phyloP scores from a whole-genome alignment of 2,797 vertebrate species.

The Coregonus suidteri region DNA sequence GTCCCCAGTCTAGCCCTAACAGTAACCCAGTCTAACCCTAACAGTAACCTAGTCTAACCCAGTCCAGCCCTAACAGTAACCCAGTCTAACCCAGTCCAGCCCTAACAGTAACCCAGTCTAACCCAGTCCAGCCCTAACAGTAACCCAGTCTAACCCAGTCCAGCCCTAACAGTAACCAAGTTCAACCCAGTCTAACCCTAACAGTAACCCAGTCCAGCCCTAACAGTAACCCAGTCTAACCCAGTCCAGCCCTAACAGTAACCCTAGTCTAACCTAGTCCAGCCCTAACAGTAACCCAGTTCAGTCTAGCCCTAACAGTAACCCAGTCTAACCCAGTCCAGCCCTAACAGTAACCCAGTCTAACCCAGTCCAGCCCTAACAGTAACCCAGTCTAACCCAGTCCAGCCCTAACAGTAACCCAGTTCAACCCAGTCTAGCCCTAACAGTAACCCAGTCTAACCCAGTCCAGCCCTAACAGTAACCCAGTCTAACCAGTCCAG shows the following conservation, averaged over 20 bases:
- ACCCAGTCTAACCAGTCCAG: conserved; percentile 42
- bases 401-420: conserved; percentile 25
- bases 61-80: conserved; percentile 30
- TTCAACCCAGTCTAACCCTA: too few relatives aligned
- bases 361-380: conserved; percentile 39
- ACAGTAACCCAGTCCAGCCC: conserved; percentile 45
- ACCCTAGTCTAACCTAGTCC: conserved; percentile 37
- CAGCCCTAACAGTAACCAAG: conserved; percentile 25
- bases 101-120: conserved; percentile 22
- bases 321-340: conserved; percentile 40
- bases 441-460: conserved; percentile 22
- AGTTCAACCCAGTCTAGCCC: conserved; percentile 46
- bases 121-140: conserved; percentile 36
- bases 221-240: conserved; percentile 22
- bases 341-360: conserved; percentile 30
- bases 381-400: conserved; percentile 35
- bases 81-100: conserved; percentile 46
- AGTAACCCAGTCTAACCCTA: conserved; percentile 27
- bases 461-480: conserved; percentile 34
- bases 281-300: conserved; percentile 32
- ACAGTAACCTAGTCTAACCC: too few relatives aligned
- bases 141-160: conserved; percentile 36
- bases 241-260: conserved; percentile 34
- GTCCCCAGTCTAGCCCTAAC: conserved; percentile 39
- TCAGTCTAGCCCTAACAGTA: conserved; percentile 31